These are phyloP conservation scores for Lithobates pipiens DNA, from an alignment of 2,797 vertebrate species.

Conservation along the genomic window DNA sequence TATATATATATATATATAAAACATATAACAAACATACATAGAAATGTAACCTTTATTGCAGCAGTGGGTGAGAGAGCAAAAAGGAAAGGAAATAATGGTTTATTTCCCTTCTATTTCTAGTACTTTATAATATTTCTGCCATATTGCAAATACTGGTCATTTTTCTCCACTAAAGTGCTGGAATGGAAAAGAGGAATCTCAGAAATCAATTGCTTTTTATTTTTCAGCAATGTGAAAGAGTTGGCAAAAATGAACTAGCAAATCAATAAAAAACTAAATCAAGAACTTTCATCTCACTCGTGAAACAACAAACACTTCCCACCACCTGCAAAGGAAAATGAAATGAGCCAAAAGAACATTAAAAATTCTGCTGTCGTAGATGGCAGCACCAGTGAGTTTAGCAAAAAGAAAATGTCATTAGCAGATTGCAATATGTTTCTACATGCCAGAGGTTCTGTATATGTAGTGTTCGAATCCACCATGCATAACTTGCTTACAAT, in stretches of 20 bases:
- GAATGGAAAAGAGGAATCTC: constrained; percentile 6
- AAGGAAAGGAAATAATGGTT: neutral
- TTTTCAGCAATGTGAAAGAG: constrained; percentile 44
- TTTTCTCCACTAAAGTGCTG: constrained; percentile 21
- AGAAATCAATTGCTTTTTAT: constrained; percentile 56
- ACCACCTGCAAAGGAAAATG: constrained; percentile 52
- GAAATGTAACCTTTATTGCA: too few relatives aligned
- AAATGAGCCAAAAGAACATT: constrained; percentile 46
- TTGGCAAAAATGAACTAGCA: constrained; percentile 55
- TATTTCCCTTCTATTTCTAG: neutral
- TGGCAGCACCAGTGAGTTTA: constrained; percentile 43
- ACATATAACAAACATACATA: too few relatives aligned
- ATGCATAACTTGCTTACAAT: constrained; percentile 39
- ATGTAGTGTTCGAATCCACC: constrained; percentile 9
- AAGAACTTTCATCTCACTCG: constrained; percentile 53
- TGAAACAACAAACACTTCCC: constrained; percentile 51
- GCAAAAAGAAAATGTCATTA: constrained; percentile 52
- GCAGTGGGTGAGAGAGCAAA: too few relatives aligned
- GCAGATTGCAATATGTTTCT: constrained; percentile 46
- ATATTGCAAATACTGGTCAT: constrained; percentile 28
- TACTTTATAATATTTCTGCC: constrained; percentile 21
- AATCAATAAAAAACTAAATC: constrained; percentile 57
- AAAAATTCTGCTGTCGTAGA: constrained; percentile 33
- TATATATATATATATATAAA: too few relatives aligned
- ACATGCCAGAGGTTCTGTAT: constrained; percentile 40